Base-by-base conservation (phyloP, 2,888 invertebrate genomes). In the Parnassius glacialis region DNA sequence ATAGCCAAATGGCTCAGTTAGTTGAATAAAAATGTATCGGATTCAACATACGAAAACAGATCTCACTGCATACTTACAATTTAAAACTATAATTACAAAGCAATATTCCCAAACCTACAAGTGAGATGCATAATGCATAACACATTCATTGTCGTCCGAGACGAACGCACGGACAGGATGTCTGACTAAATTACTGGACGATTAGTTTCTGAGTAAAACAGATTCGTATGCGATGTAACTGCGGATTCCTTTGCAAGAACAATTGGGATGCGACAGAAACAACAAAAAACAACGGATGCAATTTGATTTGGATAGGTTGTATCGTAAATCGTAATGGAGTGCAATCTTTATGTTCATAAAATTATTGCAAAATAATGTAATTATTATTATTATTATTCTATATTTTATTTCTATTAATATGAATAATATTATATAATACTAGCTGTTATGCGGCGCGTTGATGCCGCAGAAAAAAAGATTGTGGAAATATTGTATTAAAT, bases 101-200 rank as follows among this genome's bases (percentile, higher is more conserved):
- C 54, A 41, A 60, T 62, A 61, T 67, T 68, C 62, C 52, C 63
- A 25, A 68, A 71, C 13, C 9, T 65, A 67, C 64, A 63, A 55
- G 62, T 64, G 51, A 61, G 64, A 74, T 76, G 74, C 76, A 79
- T 79, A 73, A 84, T 79, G 79, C 81, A 82, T 78, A 70, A 64
- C 61, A n/a, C 64, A 60, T 64, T 69, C 65, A 74, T 78, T 78
- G 77, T 78, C 75, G 81, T 70, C 70, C 61, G 52, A 47, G n/a
- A 70, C 69, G 69, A 70, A 68, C 12, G 52, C 16, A 52, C 44
- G 25, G 62, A 59, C 81, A 83, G 87, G 86, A 87, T 84, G 82
- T 84, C 73, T 83, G 82, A 80, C 85, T 81, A 89, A 89, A 89
- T 89, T 88, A 80, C 75, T 64, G 73, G 74, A 41, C 85, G 85